Conservation (phyloP, 2,797 vertebrate genomes). For the Mus caroli region DNA sequence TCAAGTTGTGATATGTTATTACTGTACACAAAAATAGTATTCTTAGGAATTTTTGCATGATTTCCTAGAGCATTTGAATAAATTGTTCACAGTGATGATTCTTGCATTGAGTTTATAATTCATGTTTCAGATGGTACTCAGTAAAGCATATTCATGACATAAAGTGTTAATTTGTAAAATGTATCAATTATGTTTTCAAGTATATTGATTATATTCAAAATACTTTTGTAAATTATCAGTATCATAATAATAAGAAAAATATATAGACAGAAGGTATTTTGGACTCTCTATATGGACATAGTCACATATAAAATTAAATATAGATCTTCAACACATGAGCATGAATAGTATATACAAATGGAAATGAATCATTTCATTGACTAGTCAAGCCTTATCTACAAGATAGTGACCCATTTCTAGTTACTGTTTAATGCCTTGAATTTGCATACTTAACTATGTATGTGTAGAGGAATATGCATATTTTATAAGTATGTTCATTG, state of each 20-base stretch:
- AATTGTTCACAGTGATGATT: constrained; percentile 53
- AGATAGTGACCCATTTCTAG: background rate
- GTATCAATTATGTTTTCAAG: constrained; percentile 31
- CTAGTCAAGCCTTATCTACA: background rate
- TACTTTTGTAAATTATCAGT: constrained; percentile 18
- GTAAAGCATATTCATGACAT: constrained; percentile 47
- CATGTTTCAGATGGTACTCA: constrained; percentile 26
- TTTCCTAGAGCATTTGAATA: constrained; percentile 65
- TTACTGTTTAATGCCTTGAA: background rate
- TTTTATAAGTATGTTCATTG: background rate
- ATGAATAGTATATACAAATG: background rate
- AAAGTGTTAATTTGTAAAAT: constrained; percentile 18
- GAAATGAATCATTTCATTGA: background rate
- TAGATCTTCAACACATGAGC: background rate
- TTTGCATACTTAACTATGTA: background rate
- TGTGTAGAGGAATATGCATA: background rate
- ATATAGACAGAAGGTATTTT: constrained; percentile 5
- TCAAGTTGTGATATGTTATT: constrained; percentile 59
- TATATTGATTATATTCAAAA: constrained; percentile 5
- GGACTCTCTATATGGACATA: background rate
- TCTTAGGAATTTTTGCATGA: constrained; percentile 69
- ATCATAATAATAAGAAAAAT: constrained; percentile 26
- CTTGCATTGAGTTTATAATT: constrained; percentile 63
- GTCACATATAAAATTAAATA: constrained; percentile 28
- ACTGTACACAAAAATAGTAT: constrained; percentile 57